Percentiles rank a stretch among this genome's conserved stretches.
phyloP scores from a whole-genome alignment of 2,113 vertebrate genomes.

The Hyperopisus bebe region DNA sequence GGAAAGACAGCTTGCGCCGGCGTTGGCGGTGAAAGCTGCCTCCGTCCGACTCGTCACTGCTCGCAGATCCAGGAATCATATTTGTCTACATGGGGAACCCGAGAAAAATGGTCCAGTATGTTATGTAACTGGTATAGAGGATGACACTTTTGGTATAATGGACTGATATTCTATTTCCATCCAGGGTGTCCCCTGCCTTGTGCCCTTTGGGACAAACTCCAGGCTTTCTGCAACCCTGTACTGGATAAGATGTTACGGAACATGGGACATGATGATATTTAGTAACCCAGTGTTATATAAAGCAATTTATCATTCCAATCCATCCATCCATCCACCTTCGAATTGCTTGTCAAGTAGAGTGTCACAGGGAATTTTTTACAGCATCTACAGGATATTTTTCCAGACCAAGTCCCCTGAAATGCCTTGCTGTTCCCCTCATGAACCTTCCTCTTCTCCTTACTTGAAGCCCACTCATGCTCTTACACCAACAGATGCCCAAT shows the following conservation, averaged over 20 bases:
- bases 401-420: not conserved
- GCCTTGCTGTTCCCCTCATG: not conserved
- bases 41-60: slow-evolving; percentile 57
- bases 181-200: not conserved
- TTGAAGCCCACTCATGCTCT: not conserved
- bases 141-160: not conserved
- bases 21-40: slow-evolving; percentile 51
- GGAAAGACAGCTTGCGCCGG: slow-evolving; percentile 61
- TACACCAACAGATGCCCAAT: no score
- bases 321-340: not conserved
- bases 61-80: slow-evolving; percentile 61
- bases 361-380: not conserved
- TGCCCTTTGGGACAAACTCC: not conserved
- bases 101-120: not conserved
- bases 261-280: not conserved
- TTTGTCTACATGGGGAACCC: slow-evolving; percentile 54
- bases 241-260: not conserved
- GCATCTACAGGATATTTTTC: not conserved
- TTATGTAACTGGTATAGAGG: not conserved
- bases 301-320: not conserved
- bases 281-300: not conserved
- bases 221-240: not conserved
- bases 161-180: not conserved
- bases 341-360: not conserved
- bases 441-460: not conserved